Conservation (phyloP, 37 sponge, comb jelly and placozoan species). For the Halisarca cf. caerulea region DNA sequence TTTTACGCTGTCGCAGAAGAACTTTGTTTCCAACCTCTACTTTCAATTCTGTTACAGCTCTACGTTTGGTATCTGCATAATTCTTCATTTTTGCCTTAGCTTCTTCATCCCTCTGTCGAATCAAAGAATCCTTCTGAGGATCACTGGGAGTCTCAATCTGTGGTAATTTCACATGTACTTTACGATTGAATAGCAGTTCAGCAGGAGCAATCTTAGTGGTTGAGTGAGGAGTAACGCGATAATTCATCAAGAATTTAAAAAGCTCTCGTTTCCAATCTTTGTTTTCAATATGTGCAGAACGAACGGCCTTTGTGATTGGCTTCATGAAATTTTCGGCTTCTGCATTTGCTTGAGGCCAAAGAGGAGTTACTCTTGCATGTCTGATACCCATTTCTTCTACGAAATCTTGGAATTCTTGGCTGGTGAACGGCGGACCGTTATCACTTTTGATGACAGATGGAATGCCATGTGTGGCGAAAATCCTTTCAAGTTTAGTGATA, state of each 20-base stretch:
- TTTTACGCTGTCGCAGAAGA: too few species aligned
- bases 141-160: neutral
- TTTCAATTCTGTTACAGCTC: too few species aligned
- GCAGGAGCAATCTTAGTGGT: too few species aligned
- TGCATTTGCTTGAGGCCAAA: too few species aligned
- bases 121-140: neutral
- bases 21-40: too few species aligned
- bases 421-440: constrained; percentile 40
- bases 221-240: too few species aligned
- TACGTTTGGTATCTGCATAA: too few species aligned
- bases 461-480: constrained; percentile 49
- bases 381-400: constrained; percentile 32
- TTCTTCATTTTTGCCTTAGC: constrained; percentile 41
- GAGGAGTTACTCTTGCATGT: constrained; percentile 32
- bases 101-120: constrained; percentile 22
- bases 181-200: constrained; percentile 26
- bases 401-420: constrained; percentile 35
- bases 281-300: constrained; percentile 29
- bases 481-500: constrained; percentile 38
- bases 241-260: constrained; percentile 31
- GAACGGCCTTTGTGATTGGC: constrained; percentile 43
- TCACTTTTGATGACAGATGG: constrained; percentile 31
- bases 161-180: constrained; percentile 31
- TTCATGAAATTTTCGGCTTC: constrained; percentile 61
- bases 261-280: constrained; percentile 44